Evolutionary conservation across 1,140 invertebrate genomes (phyloP), one percentile per base, ranked within the genome.

Genomic region (Solenopsis fugax): DNA sequence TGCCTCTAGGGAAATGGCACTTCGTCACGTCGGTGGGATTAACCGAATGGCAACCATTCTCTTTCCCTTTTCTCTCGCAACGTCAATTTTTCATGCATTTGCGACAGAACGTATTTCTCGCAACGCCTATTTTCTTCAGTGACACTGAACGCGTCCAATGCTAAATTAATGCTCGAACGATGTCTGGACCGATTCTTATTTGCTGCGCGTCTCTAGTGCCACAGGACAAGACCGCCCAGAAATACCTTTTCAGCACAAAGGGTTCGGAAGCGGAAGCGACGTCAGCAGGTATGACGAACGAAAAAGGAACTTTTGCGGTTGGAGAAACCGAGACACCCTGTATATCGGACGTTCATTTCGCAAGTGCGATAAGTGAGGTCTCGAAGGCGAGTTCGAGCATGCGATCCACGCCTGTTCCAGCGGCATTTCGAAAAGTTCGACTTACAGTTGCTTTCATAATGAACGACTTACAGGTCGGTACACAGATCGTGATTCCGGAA

Each of bases 351-450:
- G 7, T 48, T 58, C 21, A 76, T 60, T 76, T 76, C 45, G n/a
- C 73, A 76, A 24, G 4, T 24, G 16, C 10, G 77, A 80, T 69
- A 80, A 69, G n/a, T 41, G 4, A 60, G 13, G 18, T n/a, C 16
- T 62, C 21, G n/a, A 58, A 58, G 41, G n/a, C 7, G n/a, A 54
- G 7, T 65, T 41, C 5, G 29, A 48, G 54, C 21, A 12, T 18
- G 71, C n/a, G 10, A 12, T 56, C 71, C n/a, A 62, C 3, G 29
- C 7, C 41, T 52, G 29, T 41, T 69, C 54, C 21, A 67, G 7
- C 16, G 21, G 13, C 9, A 69, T 52, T 37, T 65, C 18, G n/a
- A 78, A 18, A 67, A 24, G 7, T 16, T 34, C 18, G 45, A 56
- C 18, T 65, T 41, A 9, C 7, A 16, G 54, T 76, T 37, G 45